Base-by-base conservation (phyloP, 2,113 vertebrate genomes). In the Syngnathus floridae region DNA sequence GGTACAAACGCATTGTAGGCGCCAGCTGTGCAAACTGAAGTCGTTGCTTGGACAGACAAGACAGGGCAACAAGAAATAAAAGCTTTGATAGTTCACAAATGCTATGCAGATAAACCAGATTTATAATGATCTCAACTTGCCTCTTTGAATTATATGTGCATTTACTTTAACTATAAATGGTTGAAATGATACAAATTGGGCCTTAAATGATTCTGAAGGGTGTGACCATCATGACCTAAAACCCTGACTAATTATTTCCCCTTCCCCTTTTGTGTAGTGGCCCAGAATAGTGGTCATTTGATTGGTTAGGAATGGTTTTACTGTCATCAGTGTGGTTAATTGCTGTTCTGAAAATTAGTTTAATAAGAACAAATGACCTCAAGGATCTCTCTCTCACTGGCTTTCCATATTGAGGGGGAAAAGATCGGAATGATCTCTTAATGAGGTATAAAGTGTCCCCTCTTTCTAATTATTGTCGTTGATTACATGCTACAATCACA, bases 311-410 rank as follows among this genome's bases (percentile, higher is more conserved):
- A 70, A 60, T 58, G 19, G 73, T 41, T 46, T 76, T 67, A 65
- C 21, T 77, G 76, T 82, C 35, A 13, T 67, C 45, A 67, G 66
- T 72, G 38, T 80, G 69, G 68, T 83, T 83, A 85, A 87, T 82
- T 82, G 72, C 71, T 51, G 54, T 64, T 83, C 57, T 66, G 71
- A 74, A 31, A 85, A 80, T 82, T 43, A 69, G 80, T 74, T 74
- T 75, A 82, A 86, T 82, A 80, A 74, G 67, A 80, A 82, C 55
- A 82, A 76, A 78, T 72, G 62, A 58, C 70, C 72, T 77, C 57
- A 43, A 65, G 77, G 46, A 38, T 21, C 69, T 67, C 7, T 65
- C 67, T 63, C 49, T 63, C 64, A 41, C 64, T 64, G 7, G 56
- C 41, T 45, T 40, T 64, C 43, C 35, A 59, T 40, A 69, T 40